Conservation (phyloP, 2,113 vertebrate species). For the Pampusana beccarii region DNA sequence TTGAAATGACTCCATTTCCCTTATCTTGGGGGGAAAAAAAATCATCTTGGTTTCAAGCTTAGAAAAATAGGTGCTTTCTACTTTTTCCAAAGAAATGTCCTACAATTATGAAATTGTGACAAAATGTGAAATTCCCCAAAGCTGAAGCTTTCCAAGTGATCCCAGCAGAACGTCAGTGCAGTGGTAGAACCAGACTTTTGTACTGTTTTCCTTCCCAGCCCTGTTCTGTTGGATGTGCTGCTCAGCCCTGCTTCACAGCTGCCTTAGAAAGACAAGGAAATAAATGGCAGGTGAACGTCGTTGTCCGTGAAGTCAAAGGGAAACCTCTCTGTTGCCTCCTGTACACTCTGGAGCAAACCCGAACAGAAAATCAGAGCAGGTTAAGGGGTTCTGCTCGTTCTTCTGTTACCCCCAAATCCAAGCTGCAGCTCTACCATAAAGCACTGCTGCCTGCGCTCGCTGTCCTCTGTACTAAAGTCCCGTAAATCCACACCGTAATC, state of each 20-base stretch:
- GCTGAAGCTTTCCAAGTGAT: not conserved
- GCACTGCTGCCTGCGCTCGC: not conserved
- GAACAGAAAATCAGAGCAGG: not conserved
- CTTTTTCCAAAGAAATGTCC: not conserved
- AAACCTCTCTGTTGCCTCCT: not conserved
- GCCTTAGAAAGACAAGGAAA: not conserved
- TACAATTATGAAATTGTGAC: not conserved
- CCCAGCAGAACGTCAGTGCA: not conserved
- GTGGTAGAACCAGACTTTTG: not conserved
- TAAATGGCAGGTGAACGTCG: not conserved
- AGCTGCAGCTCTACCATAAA: not conserved
- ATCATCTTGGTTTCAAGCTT: not conserved
- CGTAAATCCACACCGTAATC: not conserved
- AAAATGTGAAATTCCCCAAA: conserved; percentile 3
- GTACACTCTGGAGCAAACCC: not conserved
- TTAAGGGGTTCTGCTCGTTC: not conserved
- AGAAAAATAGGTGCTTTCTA: not conserved
- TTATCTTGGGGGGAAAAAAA: not conserved
- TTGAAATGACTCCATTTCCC: not conserved
- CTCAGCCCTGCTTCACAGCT: not conserved
- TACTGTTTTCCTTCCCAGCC: not conserved
- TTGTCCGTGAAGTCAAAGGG: not conserved
- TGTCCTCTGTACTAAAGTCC: not conserved
- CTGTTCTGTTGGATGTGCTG: not conserved
- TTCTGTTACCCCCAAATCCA: not conserved